These are phyloP conservation scores for Ips typographus DNA, from an alignment of 1,140 invertebrate genomes.

Conservation along the genomic window DNA sequence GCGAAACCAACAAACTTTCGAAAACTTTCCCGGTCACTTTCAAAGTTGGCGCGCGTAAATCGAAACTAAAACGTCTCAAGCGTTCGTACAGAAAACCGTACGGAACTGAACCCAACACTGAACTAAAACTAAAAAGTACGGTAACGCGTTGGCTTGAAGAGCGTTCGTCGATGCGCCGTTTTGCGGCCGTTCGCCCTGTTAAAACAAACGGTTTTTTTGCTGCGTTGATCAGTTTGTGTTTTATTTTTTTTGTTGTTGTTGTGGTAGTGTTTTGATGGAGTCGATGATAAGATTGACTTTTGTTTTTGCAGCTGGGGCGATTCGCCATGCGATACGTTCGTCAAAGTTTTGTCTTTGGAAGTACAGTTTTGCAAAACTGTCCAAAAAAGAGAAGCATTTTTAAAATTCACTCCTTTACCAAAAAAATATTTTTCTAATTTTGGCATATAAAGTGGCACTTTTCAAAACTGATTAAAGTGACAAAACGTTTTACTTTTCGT, in stretches of 20 bases:
- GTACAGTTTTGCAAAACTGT: too few species aligned
- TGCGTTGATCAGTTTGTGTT: not conserved
- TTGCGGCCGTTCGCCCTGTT: not conserved
- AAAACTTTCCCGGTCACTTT: conserved; percentile 1
- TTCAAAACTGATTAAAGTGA: too few species aligned
- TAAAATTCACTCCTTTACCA: too few species aligned
- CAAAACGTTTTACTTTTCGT: too few species aligned
- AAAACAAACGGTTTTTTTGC: not conserved
- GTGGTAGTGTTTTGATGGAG: not conserved
- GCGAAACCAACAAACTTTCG: not conserved
- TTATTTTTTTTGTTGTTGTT: not conserved
- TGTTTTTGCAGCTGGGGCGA: conserved; percentile 1
- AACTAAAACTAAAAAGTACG: not conserved
- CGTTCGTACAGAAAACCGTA: not conserved
- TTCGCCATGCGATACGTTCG: too few species aligned
- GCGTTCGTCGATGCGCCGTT: not conserved
- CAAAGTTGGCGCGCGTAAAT: conserved; percentile 1
- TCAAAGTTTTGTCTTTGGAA: too few species aligned
- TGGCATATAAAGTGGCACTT: too few species aligned
- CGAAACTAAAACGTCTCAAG: not conserved
- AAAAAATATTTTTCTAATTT: too few species aligned
- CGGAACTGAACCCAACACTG: too few species aligned
- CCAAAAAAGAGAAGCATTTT: too few species aligned
- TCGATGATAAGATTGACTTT: conserved; percentile 4
- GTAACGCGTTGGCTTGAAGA: not conserved